Evolutionary conservation across 2,113 vertebrate genomes (phyloP).

Genomic region (Spheniscus mendiculus): DNA sequence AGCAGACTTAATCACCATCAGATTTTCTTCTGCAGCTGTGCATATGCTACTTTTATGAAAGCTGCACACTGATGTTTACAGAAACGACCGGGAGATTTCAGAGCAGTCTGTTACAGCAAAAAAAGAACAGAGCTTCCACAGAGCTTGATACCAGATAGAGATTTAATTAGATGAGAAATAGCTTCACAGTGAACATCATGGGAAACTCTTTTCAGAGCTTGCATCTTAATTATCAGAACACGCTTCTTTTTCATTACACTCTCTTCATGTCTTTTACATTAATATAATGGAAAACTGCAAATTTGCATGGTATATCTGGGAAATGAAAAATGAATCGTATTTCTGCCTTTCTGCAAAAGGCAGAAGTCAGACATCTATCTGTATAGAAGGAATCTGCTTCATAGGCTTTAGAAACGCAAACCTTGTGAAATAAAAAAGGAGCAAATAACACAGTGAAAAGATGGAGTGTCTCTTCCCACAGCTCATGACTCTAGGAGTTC

Average conservation of each 20-base stretch:
- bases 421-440: neutral
- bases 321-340: neutral
- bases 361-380: neutral
- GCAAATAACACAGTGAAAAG: neutral
- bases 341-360: neutral
- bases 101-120: neutral
- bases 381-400: neutral
- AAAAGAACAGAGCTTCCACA: neutral
- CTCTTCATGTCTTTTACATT: neutral
- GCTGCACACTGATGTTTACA: neutral
- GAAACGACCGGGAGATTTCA: neutral
- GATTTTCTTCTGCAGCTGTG: neutral
- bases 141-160: neutral
- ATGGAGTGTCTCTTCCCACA: neutral
- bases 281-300: neutral
- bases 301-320: neutral
- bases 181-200: neutral
- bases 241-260: neutral
- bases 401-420: neutral
- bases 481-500: neutral
- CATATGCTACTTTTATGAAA: neutral
- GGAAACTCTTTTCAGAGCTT: neutral
- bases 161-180: neutral
- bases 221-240: neutral
- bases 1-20: neutral